Evolutionary conservation across 2,797 vertebrate species (phyloP).

Genomic region (Intellagama lesueurii): DNA sequence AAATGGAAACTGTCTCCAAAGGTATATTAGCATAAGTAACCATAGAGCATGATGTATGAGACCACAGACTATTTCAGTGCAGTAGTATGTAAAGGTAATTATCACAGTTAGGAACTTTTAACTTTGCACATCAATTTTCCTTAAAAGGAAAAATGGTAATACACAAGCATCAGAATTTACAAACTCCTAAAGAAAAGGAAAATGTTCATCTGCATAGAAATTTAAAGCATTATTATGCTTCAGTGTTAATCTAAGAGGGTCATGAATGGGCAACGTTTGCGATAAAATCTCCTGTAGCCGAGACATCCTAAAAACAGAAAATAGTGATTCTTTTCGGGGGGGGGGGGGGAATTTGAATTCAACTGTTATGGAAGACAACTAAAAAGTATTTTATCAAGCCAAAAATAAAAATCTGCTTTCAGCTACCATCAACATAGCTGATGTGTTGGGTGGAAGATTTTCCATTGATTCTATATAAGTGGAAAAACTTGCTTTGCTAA

Average conservation of each 20-base stretch:
- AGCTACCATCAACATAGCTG: not conserved
- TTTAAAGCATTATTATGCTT: slow-evolving; percentile 31
- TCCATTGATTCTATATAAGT: not conserved
- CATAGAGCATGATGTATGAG: not conserved
- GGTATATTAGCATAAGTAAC: not conserved
- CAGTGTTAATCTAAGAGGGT: slow-evolving; percentile 11
- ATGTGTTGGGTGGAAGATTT: not conserved
- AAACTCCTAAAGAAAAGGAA: not conserved
- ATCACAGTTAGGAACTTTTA: not conserved
- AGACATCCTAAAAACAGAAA: not conserved
- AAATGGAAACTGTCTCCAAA: not conserved
- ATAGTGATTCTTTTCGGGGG: not conserved
- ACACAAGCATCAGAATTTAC: slow-evolving; percentile 3
- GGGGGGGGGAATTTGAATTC: not conserved
- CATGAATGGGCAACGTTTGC: not conserved
- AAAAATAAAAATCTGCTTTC: not conserved
- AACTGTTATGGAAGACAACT: not conserved
- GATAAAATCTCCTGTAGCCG: not conserved
- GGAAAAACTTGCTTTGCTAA: too few relatives aligned
- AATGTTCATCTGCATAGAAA: not conserved
- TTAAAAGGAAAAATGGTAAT: not conserved
- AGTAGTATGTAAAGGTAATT: slow-evolving; percentile 5
- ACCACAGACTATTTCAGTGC: not conserved
- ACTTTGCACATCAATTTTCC: not conserved
- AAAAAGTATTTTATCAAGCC: not conserved